Percentiles rank a stretch among this genome's conserved stretches.
phyloP scores from a whole-genome alignment of 2,797 vertebrate species.

The Sparidentex hasta region DNA sequence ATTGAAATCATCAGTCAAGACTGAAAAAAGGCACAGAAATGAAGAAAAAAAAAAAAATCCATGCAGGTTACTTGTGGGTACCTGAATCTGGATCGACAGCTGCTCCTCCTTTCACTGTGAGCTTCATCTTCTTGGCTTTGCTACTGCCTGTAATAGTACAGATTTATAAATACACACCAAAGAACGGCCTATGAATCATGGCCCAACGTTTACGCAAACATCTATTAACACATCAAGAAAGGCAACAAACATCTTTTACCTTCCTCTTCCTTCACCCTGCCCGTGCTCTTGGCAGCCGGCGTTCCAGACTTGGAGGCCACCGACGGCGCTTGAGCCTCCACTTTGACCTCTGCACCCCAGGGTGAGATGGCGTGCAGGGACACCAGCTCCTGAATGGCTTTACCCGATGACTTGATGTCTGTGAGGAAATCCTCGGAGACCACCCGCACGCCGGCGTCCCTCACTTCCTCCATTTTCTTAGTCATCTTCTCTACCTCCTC shows the following conservation, averaged over 20 bases:
- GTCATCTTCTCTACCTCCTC: slow-evolving; percentile 98
- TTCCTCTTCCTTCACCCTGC: slow-evolving; percentile 92
- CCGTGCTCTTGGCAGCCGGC: slow-evolving; percentile 87
- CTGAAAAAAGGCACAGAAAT: neutral
- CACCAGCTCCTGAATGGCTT: slow-evolving; percentile 91
- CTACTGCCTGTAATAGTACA: slow-evolving; percentile 84
- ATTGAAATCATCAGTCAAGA: neutral
- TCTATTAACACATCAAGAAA: neutral
- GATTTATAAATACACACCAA: neutral
- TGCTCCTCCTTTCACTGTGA: slow-evolving; percentile 98
- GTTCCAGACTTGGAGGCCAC: slow-evolving; percentile 86
- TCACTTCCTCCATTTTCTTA: slow-evolving; percentile 98
- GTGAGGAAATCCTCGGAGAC: slow-evolving; percentile 93
- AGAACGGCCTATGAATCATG: neutral
- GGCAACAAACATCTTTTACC: slow-evolving; percentile 79
- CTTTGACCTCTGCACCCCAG: slow-evolving; percentile 95
- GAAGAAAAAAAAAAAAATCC: neutral
- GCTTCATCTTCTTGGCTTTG: slow-evolving; percentile 97
- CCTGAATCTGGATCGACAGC: slow-evolving; percentile 98
- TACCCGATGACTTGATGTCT: slow-evolving; percentile 89
- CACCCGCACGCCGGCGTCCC: slow-evolving; percentile 90
- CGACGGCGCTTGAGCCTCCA: slow-evolving; percentile 79
- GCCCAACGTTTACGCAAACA: neutral
- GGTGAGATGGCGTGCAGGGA: slow-evolving; percentile 91
- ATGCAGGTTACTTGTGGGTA: slow-evolving; percentile 53